Base-by-base conservation (phyloP, 2,797 vertebrate genomes). In the Tamandua tetradactyla region DNA sequence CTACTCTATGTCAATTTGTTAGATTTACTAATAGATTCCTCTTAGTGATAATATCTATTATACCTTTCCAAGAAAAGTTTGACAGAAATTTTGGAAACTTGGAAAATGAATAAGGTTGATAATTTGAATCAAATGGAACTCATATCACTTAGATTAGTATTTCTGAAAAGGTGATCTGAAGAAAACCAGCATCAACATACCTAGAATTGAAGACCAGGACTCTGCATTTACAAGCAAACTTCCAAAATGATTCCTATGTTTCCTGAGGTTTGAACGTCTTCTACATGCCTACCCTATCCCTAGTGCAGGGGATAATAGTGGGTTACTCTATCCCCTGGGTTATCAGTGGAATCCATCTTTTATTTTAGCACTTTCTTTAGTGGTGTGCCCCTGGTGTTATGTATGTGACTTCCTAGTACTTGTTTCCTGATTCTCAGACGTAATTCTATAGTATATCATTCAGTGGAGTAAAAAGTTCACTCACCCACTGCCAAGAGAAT, bases 31-130 rank as follows among this genome's bases (percentile, higher is more conserved):
- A 78, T 25, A 62, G 18, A 74, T 14, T 92, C 35, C 8, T 76
- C 87, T 90, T 75, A 78, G 69, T 87, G 61, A 75, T 30, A 55
- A 3, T 20, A 32, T 66, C 27, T 72, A 15, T 85, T 68, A 66
- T 13, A 15, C 32, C 18, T 40, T 72, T 27, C 14, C 64, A 55
- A 47, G 69, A 93, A 30, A 69, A 64, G 22, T 37, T 79, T 61
- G 10, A 85, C n/a, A 79, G 86, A 75, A 85, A 74, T 80, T 79
- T 66, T 91, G 52, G 22, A n/a, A 94, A 40, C 23, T n/a, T 55
- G 10, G 12, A 25, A 32, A 93, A 44, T 49, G 20, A 44, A 10
- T 71, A 66, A 80, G 1, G 11, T 80, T 87, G 35, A 81, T 49
- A 72, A 47, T 76, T 74, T 62, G 15, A 94, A n/a, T 68, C 52